A percentile compares a stretch with the other conserved stretches of the same genome.
Conservation (phyloP, 2,888 invertebrate species). For the Drosophila melanocephala region DNA sequence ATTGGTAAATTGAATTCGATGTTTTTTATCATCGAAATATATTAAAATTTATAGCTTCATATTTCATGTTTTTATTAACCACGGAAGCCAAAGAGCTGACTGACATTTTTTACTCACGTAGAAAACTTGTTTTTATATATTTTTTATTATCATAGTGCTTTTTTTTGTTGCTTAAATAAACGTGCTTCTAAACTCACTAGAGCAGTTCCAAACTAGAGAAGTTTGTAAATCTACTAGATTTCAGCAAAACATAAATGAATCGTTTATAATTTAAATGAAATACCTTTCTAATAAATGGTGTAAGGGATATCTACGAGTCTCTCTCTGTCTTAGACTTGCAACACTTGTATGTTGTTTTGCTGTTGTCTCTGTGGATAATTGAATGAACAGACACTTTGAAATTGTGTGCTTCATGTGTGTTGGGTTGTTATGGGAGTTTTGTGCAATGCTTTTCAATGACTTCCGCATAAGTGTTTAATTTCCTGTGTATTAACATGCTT, state of each 20-base stretch:
- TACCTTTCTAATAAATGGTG: background rate
- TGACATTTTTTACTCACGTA: background rate
- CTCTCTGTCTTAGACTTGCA: background rate
- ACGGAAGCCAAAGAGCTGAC: background rate
- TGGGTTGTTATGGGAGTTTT: slow-evolving; percentile 26
- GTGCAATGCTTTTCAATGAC: slow-evolving; percentile 70
- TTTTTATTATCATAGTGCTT: background rate
- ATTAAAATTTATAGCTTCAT: background rate
- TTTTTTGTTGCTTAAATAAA: background rate
- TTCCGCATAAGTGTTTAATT: slow-evolving; percentile 81
- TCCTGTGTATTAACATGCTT: slow-evolving; percentile 79
- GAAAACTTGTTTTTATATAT: background rate
- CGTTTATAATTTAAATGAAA: background rate
- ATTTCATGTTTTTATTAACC: too few species aligned
- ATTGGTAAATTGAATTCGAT: background rate
- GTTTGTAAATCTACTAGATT: background rate
- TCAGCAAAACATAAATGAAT: background rate
- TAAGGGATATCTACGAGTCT: background rate
- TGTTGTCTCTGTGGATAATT: slow-evolving; percentile 65
- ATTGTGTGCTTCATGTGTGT: slow-evolving; percentile 30
- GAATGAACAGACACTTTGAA: slow-evolving; percentile 72
- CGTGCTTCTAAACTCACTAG: background rate
- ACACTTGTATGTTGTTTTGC: slow-evolving; percentile 30
- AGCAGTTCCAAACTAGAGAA: background rate
- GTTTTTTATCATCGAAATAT: background rate